phyloP scores from a whole-genome alignment of 1,140 invertebrate genomes.

The Heliconius hermathena region DNA sequence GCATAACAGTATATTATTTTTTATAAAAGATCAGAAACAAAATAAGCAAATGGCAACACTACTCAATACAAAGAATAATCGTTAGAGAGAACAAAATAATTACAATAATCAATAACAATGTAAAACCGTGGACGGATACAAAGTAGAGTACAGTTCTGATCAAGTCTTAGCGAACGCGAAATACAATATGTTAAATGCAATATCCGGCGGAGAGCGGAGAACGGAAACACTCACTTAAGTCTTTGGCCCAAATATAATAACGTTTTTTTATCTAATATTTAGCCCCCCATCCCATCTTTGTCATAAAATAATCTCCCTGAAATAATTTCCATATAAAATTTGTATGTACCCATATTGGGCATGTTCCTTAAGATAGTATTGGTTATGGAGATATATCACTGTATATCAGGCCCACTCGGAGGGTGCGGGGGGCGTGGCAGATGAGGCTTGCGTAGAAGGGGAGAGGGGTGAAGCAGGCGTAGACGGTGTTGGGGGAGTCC shows the following conservation, averaged over 20 bases:
- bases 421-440: slow-evolving; percentile 11
- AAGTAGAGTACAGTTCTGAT: slow-evolving; percentile 1
- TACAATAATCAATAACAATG: not conserved
- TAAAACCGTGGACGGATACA: slow-evolving; percentile 14
- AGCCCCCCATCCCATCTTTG: no score
- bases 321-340: no score
- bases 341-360: not conserved
- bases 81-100: not conserved
- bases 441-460: not conserved
- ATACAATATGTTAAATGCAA: not conserved
- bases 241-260: slow-evolving; percentile 29
- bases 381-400: not conserved
- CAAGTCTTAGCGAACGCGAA: not conserved
- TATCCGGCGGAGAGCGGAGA: slow-evolving; percentile 9
- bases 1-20: no score
- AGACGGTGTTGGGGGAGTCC: slow-evolving; percentile 15
- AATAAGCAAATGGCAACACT: not conserved
- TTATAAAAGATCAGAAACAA: no score
- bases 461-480: slow-evolving; percentile 6
- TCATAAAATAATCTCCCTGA: no score
- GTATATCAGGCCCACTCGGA: slow-evolving; percentile 52
- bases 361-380: not conserved
- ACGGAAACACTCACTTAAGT: not conserved
- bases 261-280: not conserved
- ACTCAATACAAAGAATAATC: not conserved